A percentile compares a stretch with the other conserved stretches of the same genome.
phyloP scores from a whole-genome alignment of 2,113 vertebrate species.

The Mesitornis unicolor region DNA sequence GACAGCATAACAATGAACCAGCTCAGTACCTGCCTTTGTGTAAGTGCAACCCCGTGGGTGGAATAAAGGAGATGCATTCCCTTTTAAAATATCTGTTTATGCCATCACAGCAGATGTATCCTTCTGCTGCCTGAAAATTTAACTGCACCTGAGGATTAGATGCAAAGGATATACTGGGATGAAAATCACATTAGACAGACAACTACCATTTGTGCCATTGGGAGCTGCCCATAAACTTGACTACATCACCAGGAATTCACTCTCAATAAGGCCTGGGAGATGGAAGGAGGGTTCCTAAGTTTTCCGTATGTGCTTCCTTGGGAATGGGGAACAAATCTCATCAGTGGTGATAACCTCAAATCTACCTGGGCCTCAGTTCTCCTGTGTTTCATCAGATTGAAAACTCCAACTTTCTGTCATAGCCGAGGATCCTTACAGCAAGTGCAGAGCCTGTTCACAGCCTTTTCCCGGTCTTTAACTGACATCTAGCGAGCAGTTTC shows the following conservation, averaged over 20 bases:
- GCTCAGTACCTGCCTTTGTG: neutral
- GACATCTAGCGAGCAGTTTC: conserved; percentile 56
- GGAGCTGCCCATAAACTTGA: neutral
- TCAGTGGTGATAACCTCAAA: neutral
- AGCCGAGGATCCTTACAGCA: neutral
- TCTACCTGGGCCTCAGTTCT: neutral
- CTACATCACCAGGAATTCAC: neutral
- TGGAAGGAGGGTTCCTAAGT: neutral
- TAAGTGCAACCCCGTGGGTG: neutral
- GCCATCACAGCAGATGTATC: neutral
- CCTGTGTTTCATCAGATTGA: neutral
- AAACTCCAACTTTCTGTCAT: neutral
- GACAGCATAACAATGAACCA: neutral
- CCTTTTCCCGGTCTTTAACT: neutral
- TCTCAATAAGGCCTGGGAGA: neutral
- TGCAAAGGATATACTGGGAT: neutral
- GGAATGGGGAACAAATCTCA: neutral
- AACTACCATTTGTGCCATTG: neutral
- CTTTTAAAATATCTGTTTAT: neutral
- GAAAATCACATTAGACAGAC: neutral
- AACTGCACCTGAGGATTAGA: neutral
- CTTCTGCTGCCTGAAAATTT: neutral
- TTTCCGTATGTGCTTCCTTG: neutral
- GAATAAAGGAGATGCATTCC: neutral
- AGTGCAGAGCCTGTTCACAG: neutral